Percentiles rank a stretch among this genome's conserved stretches.
These are phyloP conservation scores for Artemia sinica DNA, from an alignment of 2,888 invertebrate genomes.

Conservation along the genomic window DNA sequence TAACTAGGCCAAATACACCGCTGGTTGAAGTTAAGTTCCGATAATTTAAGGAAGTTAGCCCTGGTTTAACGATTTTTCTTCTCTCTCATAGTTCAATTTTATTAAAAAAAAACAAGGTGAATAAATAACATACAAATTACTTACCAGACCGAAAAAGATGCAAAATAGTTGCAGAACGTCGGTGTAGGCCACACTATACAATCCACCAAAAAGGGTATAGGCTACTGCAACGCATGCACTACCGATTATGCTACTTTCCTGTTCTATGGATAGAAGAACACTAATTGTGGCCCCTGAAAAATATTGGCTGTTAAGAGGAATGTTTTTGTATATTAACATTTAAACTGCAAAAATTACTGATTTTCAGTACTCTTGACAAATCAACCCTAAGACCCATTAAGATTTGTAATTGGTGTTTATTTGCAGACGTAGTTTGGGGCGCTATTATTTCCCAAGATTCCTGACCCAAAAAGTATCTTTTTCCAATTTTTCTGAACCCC, in stretches of 20 bases:
- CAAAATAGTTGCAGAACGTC: conserved; percentile 48
- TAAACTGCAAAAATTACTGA: neutral
- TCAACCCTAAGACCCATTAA: neutral
- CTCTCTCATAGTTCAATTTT: too few relatives aligned
- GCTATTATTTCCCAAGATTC: too few relatives aligned
- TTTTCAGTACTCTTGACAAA: neutral
- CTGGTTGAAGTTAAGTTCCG: too few relatives aligned
- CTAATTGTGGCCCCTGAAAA: conserved; percentile 35
- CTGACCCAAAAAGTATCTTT: too few relatives aligned
- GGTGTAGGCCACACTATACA: conserved; percentile 55
- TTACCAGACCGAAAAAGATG: conserved; percentile 46
- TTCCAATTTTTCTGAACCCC: too few relatives aligned
- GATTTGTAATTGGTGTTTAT: neutral
- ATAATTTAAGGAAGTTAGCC: too few relatives aligned
- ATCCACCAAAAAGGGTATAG: conserved; percentile 49
- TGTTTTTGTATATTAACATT: too few relatives aligned
- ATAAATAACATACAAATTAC: conserved; percentile 23
- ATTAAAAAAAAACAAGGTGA: too few relatives aligned
- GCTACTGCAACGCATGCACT: conserved; percentile 42
- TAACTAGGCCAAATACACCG: too few relatives aligned
- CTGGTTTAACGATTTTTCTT: too few relatives aligned
- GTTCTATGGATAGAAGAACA: conserved; percentile 41
- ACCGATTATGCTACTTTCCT: conserved; percentile 39
- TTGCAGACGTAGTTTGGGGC: neutral
- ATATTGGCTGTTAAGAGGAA: neutral